phyloP scores from a whole-genome alignment of 1,140 invertebrate genomes.

The Temnothorax nylanderi region DNA sequence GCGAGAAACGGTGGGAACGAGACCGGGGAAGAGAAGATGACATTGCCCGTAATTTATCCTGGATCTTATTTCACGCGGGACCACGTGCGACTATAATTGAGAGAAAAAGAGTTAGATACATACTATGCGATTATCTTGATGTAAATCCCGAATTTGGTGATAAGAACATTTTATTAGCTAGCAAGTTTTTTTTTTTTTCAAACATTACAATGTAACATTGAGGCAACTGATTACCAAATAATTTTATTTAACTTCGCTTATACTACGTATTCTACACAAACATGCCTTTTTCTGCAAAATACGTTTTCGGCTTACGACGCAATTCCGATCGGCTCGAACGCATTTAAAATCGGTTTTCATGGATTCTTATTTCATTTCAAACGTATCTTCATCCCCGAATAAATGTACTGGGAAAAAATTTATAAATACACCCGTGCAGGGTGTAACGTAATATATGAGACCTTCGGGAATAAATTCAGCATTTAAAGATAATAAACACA shows the following conservation, averaged over 20 bases:
- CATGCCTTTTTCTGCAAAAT: background rate
- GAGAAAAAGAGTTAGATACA: conserved; percentile 49
- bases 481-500: background rate
- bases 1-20: conserved; percentile 32
- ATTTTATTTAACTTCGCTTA: background rate
- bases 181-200: background rate
- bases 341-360: conserved; percentile 5
- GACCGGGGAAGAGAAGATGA: conserved; percentile 48
- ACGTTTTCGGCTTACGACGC: background rate
- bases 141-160: background rate
- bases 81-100: conserved; percentile 49
- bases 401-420: background rate
- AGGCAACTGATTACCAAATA: background rate
- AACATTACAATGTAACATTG: background rate
- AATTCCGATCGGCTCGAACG: background rate
- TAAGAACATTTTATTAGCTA: background rate
- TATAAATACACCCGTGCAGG: background rate
- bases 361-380: background rate
- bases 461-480: background rate
- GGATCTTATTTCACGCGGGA: conserved; percentile 76
- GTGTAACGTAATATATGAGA: background rate
- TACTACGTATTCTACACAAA: background rate
- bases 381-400: background rate
- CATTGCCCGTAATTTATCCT: conserved; percentile 73
- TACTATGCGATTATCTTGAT: background rate